Base-by-base conservation (phyloP, 2,888 invertebrate species). In the Cerceris ruficornis region DNA sequence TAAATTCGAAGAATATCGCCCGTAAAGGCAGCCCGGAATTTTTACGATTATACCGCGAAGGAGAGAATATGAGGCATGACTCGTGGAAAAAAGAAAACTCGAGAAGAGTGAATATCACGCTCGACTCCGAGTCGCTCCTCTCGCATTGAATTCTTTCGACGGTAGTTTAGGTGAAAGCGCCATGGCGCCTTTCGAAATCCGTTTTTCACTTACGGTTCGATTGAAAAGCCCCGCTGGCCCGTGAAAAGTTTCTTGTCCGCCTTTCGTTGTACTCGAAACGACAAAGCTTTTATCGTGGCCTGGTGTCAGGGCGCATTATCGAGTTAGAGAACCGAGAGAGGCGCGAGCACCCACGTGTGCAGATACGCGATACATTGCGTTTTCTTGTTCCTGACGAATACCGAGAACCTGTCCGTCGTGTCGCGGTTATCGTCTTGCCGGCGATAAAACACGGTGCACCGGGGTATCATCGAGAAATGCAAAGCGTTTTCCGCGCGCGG, bases 241-340 rank as follows among this genome's bases (percentile, higher is more conserved):
- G 41, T 14, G 55, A 39, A 75, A 58, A 52, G 61, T 52, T 61
- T 28, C 28, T 28, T 15, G 73, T 49, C 52, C 58, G 43, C 58
- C 59, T 62, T 49, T 52, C 9, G 28, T 8, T 50, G 7, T n/a
- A 7, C n/a, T n/a, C 13, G 50, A 50, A 11, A 43, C 15, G 28
- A 7, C 14, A 39, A 39, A 54, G 50, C 9, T 41, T 60, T 71
- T 70, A 69, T 69, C 74, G 71, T 11, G 55, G 11, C 60, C 28
- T 28, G 28, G 17, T 62, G 72, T 75, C 72, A 46, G 54, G 14
- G 42, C 42, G 65, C 46, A 66, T 71, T 71, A 71, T 71, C 75
- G 50, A 74, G 66, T 72, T 55, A 50, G 55, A 49, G 64, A 0
- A 41, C 41, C 17, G 17, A 50, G 4, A 28, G 70, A 65, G 54